Base-by-base conservation (phyloP, 1,140 invertebrate species). In the Papilio aristodemus region DNA sequence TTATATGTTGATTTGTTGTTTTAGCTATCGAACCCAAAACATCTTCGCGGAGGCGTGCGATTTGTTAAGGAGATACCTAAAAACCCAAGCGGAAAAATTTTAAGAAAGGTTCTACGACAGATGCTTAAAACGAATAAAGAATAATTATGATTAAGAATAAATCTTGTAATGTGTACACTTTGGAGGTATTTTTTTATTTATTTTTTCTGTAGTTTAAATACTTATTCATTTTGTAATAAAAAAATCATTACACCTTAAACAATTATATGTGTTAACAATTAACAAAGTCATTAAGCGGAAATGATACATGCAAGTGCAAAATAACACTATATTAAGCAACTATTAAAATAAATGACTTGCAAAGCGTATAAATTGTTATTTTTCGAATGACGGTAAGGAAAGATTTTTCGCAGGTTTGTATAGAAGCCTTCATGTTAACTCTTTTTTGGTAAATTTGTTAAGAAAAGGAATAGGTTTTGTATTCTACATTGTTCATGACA, bases 61-160 rank as follows among this genome's bases (percentile, higher is more conserved):
- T 96, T 96, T 76, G 76, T 95, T 0, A 84, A 93, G 0, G 89
- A 91, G 62, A 95, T 96, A 76, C 95, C 95, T 8, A 95, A 94
- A 84, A 95, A 92, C 71, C 83, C 93, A 1, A 93, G 92, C 36
- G 95, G 95, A 0, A 96, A 96, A 81, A 95, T 95, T 66, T 73
- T 96, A 4, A 87, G 95, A 37, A 90, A 92, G 59, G 78, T 93
- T 10, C 76, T 96, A 4, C 84, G 82, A 19, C 77, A 90, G 74
- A 83, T 92, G 76, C 75, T 73, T 0, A 90, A 92, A 54, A 66
- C 38, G 14, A 41, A 36, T 9, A 80, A 70, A 46, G 4, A 62
- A 62, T 19, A 22, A 37, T 22, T 17, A 32, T n/a, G 13, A 7
- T 19, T 38, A 62, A 22, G 4, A 11, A 22, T 22, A 25, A 0